These are phyloP conservation scores for Spheniscus humboldti DNA, from an alignment of 2,797 vertebrate species.

Conservation along the genomic window DNA sequence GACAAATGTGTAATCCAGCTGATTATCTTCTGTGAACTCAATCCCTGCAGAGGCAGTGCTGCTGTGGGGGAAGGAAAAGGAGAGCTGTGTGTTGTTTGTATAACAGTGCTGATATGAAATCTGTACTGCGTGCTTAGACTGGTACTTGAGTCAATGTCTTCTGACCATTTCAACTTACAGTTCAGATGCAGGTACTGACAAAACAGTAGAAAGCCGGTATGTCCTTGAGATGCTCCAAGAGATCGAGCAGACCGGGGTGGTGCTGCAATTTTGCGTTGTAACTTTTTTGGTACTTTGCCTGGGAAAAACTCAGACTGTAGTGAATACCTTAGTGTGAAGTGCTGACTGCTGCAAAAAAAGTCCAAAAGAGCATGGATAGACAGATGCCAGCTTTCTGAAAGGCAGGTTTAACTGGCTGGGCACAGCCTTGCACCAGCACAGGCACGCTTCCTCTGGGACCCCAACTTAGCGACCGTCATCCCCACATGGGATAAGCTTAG, in stretches of 20 bases:
- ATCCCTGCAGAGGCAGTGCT: not conserved
- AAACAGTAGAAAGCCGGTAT: not conserved
- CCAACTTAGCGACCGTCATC: not conserved
- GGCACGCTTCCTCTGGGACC: not conserved
- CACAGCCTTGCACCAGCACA: not conserved
- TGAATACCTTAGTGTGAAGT: not conserved
- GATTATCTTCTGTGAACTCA: not conserved
- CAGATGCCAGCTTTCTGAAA: not conserved
- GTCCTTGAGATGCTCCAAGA: not conserved
- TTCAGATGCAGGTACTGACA: not conserved
- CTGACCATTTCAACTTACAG: not conserved
- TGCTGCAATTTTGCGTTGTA: not conserved
- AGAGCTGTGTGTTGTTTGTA: not conserved
- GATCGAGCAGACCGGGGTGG: not conserved
- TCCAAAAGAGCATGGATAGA: not conserved
- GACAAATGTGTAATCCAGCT: not conserved
- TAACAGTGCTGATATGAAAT: not conserved
- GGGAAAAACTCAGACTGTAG: not conserved
- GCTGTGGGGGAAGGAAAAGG: not conserved
- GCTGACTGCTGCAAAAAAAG: not conserved
- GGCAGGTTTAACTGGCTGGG: not conserved
- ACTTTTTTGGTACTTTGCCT: not conserved
- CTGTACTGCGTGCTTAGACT: fast-evolving
- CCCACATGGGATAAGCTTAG: not conserved
- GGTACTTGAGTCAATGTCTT: not conserved